phyloP scores from a whole-genome alignment of 2,113 vertebrate genomes.

The Butastur rufipennis region DNA sequence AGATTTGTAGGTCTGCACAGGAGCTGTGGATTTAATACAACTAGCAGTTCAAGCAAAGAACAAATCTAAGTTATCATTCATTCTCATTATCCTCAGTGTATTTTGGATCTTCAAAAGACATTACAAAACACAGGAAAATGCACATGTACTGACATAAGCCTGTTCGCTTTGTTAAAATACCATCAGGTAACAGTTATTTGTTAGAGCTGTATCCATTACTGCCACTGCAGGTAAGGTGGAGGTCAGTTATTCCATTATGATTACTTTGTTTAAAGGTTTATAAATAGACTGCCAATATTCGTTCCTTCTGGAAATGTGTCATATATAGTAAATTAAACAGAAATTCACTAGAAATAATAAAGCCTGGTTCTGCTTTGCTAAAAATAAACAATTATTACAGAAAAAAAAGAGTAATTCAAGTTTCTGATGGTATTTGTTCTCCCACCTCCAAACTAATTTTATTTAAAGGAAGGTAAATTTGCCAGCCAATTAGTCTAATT shows the following conservation, averaged over 20 bases:
- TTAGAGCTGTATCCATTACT: background rate
- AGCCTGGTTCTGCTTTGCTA: background rate
- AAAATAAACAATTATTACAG: constrained; percentile 5
- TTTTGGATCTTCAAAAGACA: constrained; percentile 20
- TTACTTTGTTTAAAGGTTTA: constrained; percentile 6
- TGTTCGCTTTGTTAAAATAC: background rate
- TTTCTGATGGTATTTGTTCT: background rate
- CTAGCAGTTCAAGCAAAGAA: constrained; percentile 60
- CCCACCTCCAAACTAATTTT: constrained; percentile 16
- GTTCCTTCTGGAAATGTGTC: background rate
- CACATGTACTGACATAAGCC: background rate
- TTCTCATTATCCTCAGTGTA: constrained; percentile 29
- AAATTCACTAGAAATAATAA: constrained; percentile 15
- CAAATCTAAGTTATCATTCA: constrained; percentile 40
- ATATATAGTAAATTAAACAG: background rate
- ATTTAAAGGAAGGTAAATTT: constrained; percentile 17
- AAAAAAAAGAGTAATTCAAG: background rate
- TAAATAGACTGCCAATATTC: background rate
- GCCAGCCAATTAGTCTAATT: constrained; percentile 33
- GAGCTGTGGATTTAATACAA: constrained; percentile 66
- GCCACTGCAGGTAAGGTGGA: background rate
- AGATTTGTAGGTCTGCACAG: constrained; percentile 64
- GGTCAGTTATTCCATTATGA: background rate
- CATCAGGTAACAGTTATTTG: background rate
- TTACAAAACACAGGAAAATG: constrained; percentile 25